phyloP scores from a whole-genome alignment of 2,797 vertebrate genomes.

The Syndactyla subalaris region DNA sequence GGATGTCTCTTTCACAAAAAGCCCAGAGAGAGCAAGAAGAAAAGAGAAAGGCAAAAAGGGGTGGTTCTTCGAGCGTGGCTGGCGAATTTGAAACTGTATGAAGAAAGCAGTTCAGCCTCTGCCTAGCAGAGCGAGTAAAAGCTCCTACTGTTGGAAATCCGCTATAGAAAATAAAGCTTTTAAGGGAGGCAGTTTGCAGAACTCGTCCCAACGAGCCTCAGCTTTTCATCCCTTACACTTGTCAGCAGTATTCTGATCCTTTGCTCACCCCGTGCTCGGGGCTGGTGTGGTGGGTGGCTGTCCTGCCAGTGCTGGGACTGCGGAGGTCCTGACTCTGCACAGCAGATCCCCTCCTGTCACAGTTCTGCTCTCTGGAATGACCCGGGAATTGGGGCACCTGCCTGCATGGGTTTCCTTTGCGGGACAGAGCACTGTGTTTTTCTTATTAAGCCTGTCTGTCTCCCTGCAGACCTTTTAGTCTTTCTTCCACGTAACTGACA shows the following conservation, averaged over 20 bases:
- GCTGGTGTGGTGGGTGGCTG: not conserved
- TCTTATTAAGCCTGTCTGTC: not conserved
- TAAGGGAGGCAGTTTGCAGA: not conserved
- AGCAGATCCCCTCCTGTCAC: not conserved
- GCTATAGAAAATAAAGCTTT: slow-evolving; percentile 16
- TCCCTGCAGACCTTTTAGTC: not conserved
- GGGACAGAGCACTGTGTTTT: not conserved
- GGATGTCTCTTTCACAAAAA: slow-evolving; percentile 64
- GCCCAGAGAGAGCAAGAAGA: not conserved
- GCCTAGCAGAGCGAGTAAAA: slow-evolving; percentile 42
- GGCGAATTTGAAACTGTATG: slow-evolving; percentile 47
- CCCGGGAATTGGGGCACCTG: not conserved
- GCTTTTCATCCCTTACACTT: not conserved
- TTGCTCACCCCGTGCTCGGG: not conserved
- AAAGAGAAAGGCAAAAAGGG: slow-evolving; percentile 42
- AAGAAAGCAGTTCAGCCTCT: slow-evolving; percentile 9
- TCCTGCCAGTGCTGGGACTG: accelerated
- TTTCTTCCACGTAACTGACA: not conserved
- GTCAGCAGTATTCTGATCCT: not conserved
- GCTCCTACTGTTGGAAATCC: not conserved
- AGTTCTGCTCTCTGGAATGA: not conserved
- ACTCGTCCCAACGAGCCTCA: not conserved
- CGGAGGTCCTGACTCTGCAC: not conserved
- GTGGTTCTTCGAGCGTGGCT: slow-evolving; percentile 52
- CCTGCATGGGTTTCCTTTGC: not conserved